phyloP scores from a whole-genome alignment of 2,113 vertebrate genomes.

The Cromileptes altivelis region DNA sequence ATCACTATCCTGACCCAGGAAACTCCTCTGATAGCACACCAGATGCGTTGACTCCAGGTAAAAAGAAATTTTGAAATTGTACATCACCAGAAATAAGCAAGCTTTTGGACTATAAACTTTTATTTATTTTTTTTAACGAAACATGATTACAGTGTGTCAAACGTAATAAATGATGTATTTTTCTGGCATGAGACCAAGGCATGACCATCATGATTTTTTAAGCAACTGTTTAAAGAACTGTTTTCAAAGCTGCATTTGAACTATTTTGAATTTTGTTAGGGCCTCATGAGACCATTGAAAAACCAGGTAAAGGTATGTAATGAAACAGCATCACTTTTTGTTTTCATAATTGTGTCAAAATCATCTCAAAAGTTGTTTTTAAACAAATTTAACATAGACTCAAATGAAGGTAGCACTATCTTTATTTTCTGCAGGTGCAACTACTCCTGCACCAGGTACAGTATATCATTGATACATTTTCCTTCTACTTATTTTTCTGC shows the following conservation, averaged over 20 bases:
- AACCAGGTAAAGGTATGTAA: not conserved
- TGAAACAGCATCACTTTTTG: not conserved
- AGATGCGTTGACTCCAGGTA: not conserved
- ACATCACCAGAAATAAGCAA: not conserved
- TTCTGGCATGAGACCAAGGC: not conserved
- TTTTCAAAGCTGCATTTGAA: not conserved
- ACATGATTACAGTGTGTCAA: not conserved
- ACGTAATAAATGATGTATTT: too few relatives aligned
- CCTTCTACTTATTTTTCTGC: not conserved
- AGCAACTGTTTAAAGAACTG: not conserved
- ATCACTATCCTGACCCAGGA: accelerated
- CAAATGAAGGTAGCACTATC: not conserved
- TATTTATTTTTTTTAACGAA: too few relatives aligned
- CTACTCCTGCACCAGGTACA: not conserved
- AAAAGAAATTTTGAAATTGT: not conserved
- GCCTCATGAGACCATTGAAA: not conserved
- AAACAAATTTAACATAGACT: not conserved
- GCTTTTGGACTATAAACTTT: not conserved
- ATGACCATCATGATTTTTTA: not conserved
- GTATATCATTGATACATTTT: not conserved
- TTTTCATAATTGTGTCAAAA: not conserved
- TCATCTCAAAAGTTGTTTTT: not conserved
- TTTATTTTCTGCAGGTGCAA: conserved; percentile 3
- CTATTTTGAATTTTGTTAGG: not conserved
- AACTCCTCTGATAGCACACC: too few relatives aligned